Base-by-base conservation (phyloP, 2,113 vertebrate genomes). In the Desmodus rotundus region DNA sequence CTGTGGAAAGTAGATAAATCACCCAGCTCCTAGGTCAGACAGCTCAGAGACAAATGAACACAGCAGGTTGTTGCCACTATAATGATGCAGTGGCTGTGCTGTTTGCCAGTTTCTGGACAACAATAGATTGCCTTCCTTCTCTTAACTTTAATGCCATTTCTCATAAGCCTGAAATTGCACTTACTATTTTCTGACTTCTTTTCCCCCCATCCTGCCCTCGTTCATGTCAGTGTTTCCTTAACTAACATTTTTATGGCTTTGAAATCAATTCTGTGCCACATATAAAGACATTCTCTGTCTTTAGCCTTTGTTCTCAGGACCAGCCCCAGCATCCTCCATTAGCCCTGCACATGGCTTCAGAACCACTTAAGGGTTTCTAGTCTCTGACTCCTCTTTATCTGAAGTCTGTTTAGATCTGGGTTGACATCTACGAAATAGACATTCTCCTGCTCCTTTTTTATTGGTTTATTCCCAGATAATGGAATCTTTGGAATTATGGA, bases 31-130 rank as follows among this genome's bases (percentile, higher is more conserved):
- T 94, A 96, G 95, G 97, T 97, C 97, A 97, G 97, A 97, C 95
- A 97, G 96, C 97, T 93, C 90, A 78, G 94, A 97, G 98, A 98
- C 95, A 97, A 98, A 98, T 98, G 96, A 90, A 98, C 95, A 96
- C 95, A 85, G n/a, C 0, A 94, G 89, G 91, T 0, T 38, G 54
- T 97, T 97, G 94, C 88, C 98, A 98, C 97, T 96, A 96, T 87
- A 97, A 96, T 91, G 97, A 98, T 98, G 89, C 93, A 97, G 98
- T 98, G 85, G 93, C 97, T 95, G 95, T 97, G 96, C 97, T 94
- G 73, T 97, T 97, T 90, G 93, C 95, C 97, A 94, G 97, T 96
- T 98, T 97, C 97, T 98, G 96, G 89, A 96, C 90, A 97, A 72
- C 78, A 95, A 93, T 58, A 93, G 91, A 87, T 97, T 90, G 45